These are phyloP conservation scores for Homalodisca vitripennis DNA, from an alignment of 1,140 invertebrate genomes.

Conservation along the genomic window DNA sequence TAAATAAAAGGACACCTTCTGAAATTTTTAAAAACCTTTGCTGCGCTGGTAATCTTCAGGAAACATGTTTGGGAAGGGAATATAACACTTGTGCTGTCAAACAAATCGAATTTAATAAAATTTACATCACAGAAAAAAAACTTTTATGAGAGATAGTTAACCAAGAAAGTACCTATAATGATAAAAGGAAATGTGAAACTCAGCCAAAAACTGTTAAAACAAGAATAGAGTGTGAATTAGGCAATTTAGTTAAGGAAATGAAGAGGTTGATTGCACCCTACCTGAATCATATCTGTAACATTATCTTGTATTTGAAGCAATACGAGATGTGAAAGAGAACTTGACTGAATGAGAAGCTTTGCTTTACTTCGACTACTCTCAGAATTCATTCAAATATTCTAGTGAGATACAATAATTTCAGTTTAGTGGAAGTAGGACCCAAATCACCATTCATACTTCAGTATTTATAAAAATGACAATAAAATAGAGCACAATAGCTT, in stretches of 20 bases:
- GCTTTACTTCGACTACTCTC: no score
- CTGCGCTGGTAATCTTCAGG: no score
- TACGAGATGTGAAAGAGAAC: no score
- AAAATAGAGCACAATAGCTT: constrained; percentile 41
- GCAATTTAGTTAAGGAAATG: constrained; percentile 1
- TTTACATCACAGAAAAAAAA: no score
- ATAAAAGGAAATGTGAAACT: not conserved
- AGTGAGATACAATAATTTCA: constrained; percentile 32
- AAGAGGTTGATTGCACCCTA: constrained; percentile 6
- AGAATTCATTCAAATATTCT: constrained; percentile 33
- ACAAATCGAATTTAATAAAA: no score
- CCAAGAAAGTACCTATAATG: no score
- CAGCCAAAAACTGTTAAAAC: not conserved
- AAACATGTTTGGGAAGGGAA: no score
- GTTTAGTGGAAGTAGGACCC: constrained; percentile 30
- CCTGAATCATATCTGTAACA: constrained; percentile 3
- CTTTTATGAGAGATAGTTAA: no score
- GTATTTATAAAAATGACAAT: constrained; percentile 21
- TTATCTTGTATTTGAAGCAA: not conserved
- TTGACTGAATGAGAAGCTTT: no score
- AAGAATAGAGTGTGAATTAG: constrained; percentile 5
- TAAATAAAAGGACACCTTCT: no score
- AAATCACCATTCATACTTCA: constrained; percentile 26
- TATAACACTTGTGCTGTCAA: no score
- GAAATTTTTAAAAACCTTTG: no score